Conservation (phyloP, 2,113 vertebrate species). For the Caranx melampygus region DNA sequence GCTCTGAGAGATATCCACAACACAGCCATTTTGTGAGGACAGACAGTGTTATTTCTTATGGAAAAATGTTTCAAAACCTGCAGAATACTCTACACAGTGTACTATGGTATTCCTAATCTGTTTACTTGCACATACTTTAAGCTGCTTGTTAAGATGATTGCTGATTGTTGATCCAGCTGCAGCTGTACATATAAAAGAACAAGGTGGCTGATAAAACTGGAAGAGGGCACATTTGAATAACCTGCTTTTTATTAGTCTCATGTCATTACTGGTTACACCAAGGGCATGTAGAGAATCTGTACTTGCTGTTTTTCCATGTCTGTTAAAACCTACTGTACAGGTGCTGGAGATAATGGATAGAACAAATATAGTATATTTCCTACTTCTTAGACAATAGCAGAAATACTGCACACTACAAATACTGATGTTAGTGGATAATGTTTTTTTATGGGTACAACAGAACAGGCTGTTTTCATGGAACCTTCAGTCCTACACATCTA, state of each 20-base stretch:
- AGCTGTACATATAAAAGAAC: neutral
- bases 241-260: slow-evolving; percentile 3
- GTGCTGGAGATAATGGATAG: slow-evolving; percentile 33
- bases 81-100: neutral
- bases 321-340: slow-evolving; percentile 18
- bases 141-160: too few relatives aligned
- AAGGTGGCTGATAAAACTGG: neutral
- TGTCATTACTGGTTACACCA: slow-evolving; percentile 1
- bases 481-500: slow-evolving; percentile 7
- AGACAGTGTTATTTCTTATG: neutral
- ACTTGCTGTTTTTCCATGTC: slow-evolving; percentile 23
- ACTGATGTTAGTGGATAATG: neutral
- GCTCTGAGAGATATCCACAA: slow-evolving; percentile 13
- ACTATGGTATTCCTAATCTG: neutral
- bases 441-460: neutral
- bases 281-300: slow-evolving; percentile 18
- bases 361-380: slow-evolving; percentile 14
- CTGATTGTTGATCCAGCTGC: neutral
- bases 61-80: neutral
- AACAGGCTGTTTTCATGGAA: slow-evolving; percentile 13
- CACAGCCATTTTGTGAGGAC: slow-evolving; percentile 4
- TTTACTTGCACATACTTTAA: neutral
- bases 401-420: neutral
- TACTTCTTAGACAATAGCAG: neutral
- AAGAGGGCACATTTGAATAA: neutral